Percentiles rank a stretch among this genome's conserved stretches.
Evolutionary conservation across 2,113 vertebrate species (phyloP).

Genomic region (Chascanopsetta lugubris): DNA sequence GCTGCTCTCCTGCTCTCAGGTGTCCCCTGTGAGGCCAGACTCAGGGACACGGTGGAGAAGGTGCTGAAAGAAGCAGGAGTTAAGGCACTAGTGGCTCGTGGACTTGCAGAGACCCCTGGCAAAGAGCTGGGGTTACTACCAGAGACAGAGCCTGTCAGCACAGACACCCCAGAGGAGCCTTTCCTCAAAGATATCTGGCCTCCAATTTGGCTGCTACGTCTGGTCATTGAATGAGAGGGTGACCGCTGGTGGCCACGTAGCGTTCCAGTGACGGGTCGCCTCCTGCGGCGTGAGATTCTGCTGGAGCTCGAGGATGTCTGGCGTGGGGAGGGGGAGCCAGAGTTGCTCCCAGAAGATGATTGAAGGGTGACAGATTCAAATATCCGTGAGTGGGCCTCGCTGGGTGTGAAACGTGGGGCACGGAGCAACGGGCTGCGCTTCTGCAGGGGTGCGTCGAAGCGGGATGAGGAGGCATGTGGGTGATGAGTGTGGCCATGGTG

Average conservation of each 20-base stretch:
- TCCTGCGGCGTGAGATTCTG: constrained; percentile 81
- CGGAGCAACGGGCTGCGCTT: constrained; percentile 93
- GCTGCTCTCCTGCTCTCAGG: constrained; percentile 81
- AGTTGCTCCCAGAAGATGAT: constrained; percentile 81
- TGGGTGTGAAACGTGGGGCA: constrained; percentile 93
- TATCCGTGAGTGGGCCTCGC: constrained; percentile 96
- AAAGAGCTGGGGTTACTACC: constrained; percentile 84
- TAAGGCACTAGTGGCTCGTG: constrained; percentile 98
- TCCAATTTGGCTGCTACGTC: constrained; percentile 92
- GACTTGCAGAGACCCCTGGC: constrained; percentile 87
- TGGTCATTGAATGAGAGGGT: constrained; percentile 97
- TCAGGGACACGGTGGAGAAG: constrained; percentile 72
- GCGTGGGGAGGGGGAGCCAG: constrained; percentile 81
- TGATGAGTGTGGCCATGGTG: constrained; percentile 80
- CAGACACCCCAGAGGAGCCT: constrained; percentile 78
- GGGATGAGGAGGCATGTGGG: constrained; percentile 81
- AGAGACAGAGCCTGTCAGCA: constrained; percentile 68
- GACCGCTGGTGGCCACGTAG: constrained; percentile 88
- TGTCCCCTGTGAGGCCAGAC: constrained; percentile 70
- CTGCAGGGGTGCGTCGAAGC: constrained; percentile 87
- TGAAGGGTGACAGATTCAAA: constrained; percentile 94
- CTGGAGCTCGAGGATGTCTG: constrained; percentile 79
- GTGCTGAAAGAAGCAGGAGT: constrained; percentile 82
- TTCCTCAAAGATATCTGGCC: constrained; percentile 62
- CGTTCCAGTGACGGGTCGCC: constrained; percentile 82